phyloP scores from a whole-genome alignment of 1,140 invertebrate species.

The Drosophila ironensis region DNA sequence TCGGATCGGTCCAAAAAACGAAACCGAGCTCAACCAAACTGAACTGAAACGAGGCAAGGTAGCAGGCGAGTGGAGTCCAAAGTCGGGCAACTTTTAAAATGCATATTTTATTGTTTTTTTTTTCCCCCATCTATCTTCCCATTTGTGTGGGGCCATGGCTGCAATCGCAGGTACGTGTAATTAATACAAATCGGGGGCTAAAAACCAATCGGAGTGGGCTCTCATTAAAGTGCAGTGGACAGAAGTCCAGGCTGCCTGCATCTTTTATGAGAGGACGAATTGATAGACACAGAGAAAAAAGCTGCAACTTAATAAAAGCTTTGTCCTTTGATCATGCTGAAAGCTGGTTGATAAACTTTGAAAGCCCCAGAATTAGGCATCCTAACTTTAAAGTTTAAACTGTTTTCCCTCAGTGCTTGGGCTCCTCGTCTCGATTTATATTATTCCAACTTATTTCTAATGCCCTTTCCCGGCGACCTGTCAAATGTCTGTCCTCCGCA shows the following conservation, averaged over 20 bases:
- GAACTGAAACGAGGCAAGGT: constrained; percentile 11
- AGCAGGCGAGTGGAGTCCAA: constrained; percentile 23
- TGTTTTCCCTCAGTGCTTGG: neutral
- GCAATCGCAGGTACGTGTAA: constrained; percentile 34
- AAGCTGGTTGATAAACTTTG: too few species aligned
- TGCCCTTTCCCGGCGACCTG: constrained; percentile 36
- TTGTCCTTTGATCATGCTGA: too few species aligned
- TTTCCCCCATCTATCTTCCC: neutral
- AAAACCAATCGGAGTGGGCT: neutral
- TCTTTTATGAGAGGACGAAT: neutral
- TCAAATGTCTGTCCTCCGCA: constrained; percentile 26
- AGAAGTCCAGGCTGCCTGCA: neutral
- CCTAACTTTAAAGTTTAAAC: too few species aligned
- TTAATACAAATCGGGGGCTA: constrained; percentile 47
- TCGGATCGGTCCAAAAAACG: constrained; percentile 25
- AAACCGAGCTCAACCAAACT: constrained; percentile 17
- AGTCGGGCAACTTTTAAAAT: constrained; percentile 70
- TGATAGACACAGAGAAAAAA: too few species aligned
- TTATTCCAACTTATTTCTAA: constrained; percentile 45
- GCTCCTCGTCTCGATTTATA: constrained; percentile 15
- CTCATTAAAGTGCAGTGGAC: constrained; percentile 7
- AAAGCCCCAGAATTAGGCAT: too few species aligned
- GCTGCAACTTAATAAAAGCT: too few species aligned
- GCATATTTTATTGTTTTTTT: constrained; percentile 74
- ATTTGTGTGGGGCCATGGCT: neutral